Evolutionary conservation across 2,888 invertebrate genomes (phyloP), one percentile per base, ranked within the genome.

Genomic region (Lasioglossum figueresi): DNA sequence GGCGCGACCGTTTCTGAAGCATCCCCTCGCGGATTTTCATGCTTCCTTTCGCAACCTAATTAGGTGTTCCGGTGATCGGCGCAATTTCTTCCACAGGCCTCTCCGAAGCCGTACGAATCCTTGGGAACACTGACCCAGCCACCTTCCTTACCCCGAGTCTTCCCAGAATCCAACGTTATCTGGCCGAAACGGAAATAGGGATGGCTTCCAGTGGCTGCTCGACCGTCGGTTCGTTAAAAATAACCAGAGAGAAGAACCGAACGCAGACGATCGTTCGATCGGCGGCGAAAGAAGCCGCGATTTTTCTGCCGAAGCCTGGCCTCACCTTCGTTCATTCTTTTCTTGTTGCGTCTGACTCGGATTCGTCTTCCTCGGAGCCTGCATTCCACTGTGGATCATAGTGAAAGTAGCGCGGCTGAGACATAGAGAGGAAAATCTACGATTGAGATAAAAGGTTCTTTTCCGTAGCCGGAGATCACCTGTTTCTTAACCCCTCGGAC

Each of bases 121-220:
- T n/a, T 12, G 19, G 37, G 37, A 80, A 81, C 81, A 8, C 31
- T 27, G 59, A 48, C 8, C 40, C 27, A n/a, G 16, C 23, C 16
- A 16, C 12, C 16, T 23, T 8, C 16, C 45, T n/a, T 10, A 16
- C 23, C 34, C 48, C 6, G 31, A 10, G 63, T 6, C 52, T 59
- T 59, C 76, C 16, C 8, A 1, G 76, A 73, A 82, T 45, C 34
- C 45, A 63, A 72, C 12, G 63, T 81, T 83, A 83, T 82, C 68
- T n/a, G 12, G 37, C 70, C 63, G 76, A 68, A 84, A 77, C 77
- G 83, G 77, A 84, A 83, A 84, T 74, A 83, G 82, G 82, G 43
- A 23, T 37, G 68, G 66, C 82, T 56, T 73, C 43, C 72, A 71
- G 71, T 72, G 34, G 40, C 40, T 70, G 31, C 68, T 40, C 27